These are phyloP conservation scores for Pterocles burchelli DNA, from an alignment of 2,113 vertebrate species.

Conservation along the genomic window DNA sequence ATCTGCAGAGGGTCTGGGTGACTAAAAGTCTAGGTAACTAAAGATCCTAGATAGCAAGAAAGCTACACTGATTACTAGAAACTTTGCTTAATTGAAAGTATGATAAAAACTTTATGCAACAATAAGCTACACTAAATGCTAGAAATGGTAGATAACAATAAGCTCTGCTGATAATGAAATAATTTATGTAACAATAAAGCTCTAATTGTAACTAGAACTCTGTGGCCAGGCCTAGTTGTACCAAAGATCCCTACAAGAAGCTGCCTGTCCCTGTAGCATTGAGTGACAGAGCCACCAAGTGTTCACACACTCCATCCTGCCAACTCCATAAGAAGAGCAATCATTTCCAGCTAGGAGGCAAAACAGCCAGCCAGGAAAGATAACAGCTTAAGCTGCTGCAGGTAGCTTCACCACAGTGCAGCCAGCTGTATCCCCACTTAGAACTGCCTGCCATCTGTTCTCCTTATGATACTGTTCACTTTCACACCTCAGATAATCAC, in stretches of 20 bases:
- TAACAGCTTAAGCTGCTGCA: conserved; percentile 28
- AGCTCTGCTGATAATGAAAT: neutral
- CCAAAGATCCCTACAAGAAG: neutral
- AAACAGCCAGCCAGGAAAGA: neutral
- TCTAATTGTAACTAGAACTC: neutral
- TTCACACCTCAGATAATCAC: conserved; percentile 15
- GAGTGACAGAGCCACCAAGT: conserved; percentile 40
- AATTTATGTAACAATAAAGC: neutral
- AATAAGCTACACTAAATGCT: neutral
- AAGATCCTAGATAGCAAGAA: neutral
- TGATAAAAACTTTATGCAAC: neutral
- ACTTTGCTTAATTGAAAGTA: neutral
- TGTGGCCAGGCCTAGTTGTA: neutral
- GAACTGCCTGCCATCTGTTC: conserved; percentile 43
- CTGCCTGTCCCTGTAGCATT: neutral
- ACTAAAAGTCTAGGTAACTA: neutral
- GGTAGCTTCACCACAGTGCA: neutral
- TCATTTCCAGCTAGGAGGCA: neutral
- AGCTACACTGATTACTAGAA: neutral
- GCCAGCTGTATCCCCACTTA: neutral
- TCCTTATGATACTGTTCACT: neutral
- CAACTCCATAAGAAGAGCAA: neutral
- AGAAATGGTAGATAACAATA: neutral
- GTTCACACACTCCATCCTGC: neutral
- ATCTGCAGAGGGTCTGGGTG: neutral